phyloP scores from a whole-genome alignment of 2,113 vertebrate species.

The Pogona vitticeps region DNA sequence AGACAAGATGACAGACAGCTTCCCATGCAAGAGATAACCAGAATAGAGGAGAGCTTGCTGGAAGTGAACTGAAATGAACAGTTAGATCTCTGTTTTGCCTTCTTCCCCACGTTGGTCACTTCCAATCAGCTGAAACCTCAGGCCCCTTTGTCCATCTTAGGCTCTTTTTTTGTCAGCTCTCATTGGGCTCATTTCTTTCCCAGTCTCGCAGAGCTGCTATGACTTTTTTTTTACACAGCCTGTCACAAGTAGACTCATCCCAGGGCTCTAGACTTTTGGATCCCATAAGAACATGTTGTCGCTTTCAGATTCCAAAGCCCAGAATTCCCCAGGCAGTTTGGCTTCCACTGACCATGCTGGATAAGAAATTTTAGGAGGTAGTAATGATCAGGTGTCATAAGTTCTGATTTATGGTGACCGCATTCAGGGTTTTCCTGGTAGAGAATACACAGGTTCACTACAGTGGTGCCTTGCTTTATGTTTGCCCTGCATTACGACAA shows the following conservation, averaged over 20 bases:
- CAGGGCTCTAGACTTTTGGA: no score
- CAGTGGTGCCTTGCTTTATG: no score
- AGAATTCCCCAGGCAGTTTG: background rate
- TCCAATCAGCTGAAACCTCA: background rate
- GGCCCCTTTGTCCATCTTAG: background rate
- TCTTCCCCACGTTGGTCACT: background rate
- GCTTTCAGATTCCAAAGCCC: background rate
- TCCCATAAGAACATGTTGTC: background rate
- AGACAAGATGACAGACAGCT: constrained; percentile 23
- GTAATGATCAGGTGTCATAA: no score
- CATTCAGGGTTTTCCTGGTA: no score
- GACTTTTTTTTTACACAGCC: no score
- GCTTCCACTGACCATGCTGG: background rate
- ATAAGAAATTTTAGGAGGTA: background rate
- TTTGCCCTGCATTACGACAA: no score
- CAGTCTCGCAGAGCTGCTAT: background rate
- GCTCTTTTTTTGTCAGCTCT: background rate
- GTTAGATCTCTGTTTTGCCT: background rate
- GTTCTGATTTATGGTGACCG: no score
- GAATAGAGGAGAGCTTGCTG: background rate
- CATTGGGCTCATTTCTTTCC: background rate
- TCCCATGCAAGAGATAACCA: constrained; percentile 22
- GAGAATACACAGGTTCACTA: no score
- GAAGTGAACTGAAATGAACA: background rate
- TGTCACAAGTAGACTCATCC: no score